phyloP scores from a whole-genome alignment of 1,140 invertebrate species.

The Leptonema lineaticorne region DNA sequence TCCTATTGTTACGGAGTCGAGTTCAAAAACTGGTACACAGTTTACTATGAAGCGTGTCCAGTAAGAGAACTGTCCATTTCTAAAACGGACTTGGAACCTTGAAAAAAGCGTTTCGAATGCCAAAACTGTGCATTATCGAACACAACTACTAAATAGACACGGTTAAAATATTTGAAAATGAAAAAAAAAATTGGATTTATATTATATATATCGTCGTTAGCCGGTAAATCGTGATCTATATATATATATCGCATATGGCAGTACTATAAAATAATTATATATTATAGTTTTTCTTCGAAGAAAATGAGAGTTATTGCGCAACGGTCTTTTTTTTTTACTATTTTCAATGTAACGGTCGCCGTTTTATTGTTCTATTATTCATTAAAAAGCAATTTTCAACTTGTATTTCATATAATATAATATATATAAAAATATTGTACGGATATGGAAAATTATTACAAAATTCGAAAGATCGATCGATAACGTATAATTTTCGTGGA shows the following conservation, averaged over 20 bases:
- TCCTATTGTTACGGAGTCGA: too few relatives aligned
- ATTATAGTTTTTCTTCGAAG: conserved; percentile 33
- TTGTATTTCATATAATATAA: too few relatives aligned
- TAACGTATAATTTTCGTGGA: too few relatives aligned
- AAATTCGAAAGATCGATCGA: too few relatives aligned
- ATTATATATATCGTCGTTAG: too few relatives aligned
- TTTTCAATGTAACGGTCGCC: conserved; percentile 28
- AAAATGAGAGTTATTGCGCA: conserved; percentile 39
- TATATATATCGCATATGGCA: not conserved
- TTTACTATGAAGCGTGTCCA: not conserved
- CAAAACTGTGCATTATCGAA: conserved; percentile 20
- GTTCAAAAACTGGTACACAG: too few relatives aligned
- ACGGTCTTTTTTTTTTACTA: too few relatives aligned
- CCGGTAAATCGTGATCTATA: conserved; percentile 30
- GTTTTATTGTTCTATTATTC: conserved; percentile 7
- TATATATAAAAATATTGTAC: too few relatives aligned
- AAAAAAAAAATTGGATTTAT: conserved; percentile 23
- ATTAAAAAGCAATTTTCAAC: not conserved
- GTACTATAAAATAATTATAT: not conserved
- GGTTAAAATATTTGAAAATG: conserved; percentile 9
- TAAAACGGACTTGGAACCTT: conserved; percentile 36
- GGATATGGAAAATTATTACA: too few relatives aligned
- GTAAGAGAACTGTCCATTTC: conserved; percentile 4
- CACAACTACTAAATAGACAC: not conserved
- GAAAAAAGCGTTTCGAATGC: conserved; percentile 21